Base-by-base conservation (phyloP, 1,140 invertebrate genomes). In the Drosophila kanapiae region DNA sequence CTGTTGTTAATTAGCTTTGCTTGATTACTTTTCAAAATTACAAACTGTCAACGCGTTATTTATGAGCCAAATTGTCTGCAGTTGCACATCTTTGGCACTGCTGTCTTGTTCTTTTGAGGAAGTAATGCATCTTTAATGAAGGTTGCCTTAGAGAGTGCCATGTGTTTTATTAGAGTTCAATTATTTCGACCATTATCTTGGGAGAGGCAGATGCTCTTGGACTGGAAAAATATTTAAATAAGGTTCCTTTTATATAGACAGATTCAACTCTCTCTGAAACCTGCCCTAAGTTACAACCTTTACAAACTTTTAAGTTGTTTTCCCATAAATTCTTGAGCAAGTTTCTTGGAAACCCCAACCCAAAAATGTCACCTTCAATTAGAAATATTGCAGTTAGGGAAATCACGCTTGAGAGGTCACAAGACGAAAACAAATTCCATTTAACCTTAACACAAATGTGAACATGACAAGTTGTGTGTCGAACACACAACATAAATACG, bases 21-120 rank as follows among this genome's bases (percentile, higher is more conserved):
- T 75, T 88, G 85, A 88, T 90, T 88, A 88, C 85, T 90, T 88
- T 82, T 72, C 49, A 90, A 90, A 90, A 88, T 88, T 90, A 88
- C 85, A 88, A 77, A 88, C 85, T 88, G 85, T 88, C 85, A 88
- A 82, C 85, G 63, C 72, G 87, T 88, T 88, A 88, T 88, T 90
- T 90, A 88, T 84, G 78, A 77, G 23, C 58, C 45, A 77, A 68
- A 53, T 68, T 67, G 59, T 45, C 79, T 82, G 75, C 78, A 62
- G 45, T 63, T 79, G 62, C 57, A 51, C 65, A 43, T 81, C 80
- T 43, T 70, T 40, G 51, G 43, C 38, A 16, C 9, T 9, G 27
- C 18, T 18, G 33, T 33, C 42, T 57, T 35, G 35, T 16, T 54
- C 5, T 35, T 27, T 45, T 6, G 56, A 62, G 51, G 53, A 68